phyloP scores from a whole-genome alignment of 2,888 invertebrate genomes.

The Clivina fossor region DNA sequence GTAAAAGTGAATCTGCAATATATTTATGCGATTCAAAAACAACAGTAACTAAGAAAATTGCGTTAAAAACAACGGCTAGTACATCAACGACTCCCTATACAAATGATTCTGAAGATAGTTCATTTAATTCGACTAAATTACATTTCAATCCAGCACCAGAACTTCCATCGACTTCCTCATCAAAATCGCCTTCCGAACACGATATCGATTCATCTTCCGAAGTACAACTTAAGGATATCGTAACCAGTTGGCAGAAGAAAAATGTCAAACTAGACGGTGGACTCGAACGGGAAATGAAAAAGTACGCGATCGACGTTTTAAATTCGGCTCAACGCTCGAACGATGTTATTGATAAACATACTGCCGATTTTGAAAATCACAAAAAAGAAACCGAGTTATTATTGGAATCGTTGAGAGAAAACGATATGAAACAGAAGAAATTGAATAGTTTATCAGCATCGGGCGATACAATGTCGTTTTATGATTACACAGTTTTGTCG shows the following conservation, averaged over 20 bases:
- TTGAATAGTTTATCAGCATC: conserved; percentile 42
- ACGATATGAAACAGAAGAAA: conserved; percentile 57
- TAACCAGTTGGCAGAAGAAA: conserved; percentile 26
- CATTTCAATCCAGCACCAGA: conserved; percentile 6
- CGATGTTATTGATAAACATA: conserved; percentile 55
- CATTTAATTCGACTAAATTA: neutral
- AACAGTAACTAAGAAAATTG: conserved; percentile 6
- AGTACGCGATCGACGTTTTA: conserved; percentile 45
- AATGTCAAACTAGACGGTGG: conserved; percentile 42
- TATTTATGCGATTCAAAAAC: conserved; percentile 18
- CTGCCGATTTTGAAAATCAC: conserved; percentile 55
- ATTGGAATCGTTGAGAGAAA: conserved; percentile 56
- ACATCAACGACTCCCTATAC: neutral
- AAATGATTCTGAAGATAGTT: neutral
- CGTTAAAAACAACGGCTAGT: neutral
- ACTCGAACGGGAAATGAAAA: conserved; percentile 45
- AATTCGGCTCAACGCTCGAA: conserved; percentile 45
- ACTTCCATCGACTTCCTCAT: too few species aligned
- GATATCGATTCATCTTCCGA: conserved; percentile 25
- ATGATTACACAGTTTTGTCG: conserved; percentile 14
- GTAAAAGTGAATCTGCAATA: conserved; percentile 14
- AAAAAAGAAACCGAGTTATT: conserved; percentile 57
- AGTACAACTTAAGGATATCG: conserved; percentile 24
- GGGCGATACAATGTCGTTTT: conserved; percentile 11
- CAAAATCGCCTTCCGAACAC: conserved; percentile 15